Evolutionary conservation across 1,140 invertebrate species (phyloP).

Genomic region (Eupristina koningsbergeri): DNA sequence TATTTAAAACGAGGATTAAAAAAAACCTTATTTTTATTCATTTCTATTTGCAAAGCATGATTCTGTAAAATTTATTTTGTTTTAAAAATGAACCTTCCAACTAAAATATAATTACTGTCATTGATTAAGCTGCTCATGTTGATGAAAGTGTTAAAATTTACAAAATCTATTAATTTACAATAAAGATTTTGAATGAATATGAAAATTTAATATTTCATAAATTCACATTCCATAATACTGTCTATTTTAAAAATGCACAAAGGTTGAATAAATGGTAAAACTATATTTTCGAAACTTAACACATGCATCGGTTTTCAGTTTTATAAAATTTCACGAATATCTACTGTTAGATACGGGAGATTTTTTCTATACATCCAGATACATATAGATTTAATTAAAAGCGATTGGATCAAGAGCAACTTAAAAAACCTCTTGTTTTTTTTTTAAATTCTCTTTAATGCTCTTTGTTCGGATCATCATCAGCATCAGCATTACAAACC

Average conservation of each 20-base stretch:
- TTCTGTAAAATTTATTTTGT: too few species aligned
- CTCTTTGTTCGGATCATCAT: neutral
- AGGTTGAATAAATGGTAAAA: neutral
- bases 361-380: neutral
- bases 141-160: too few species aligned
- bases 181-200: too few species aligned
- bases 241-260: neutral
- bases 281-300: neutral
- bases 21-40: too few species aligned
- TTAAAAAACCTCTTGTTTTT: constrained; percentile 4
- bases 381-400: constrained; percentile 41
- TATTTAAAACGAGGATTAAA: too few species aligned
- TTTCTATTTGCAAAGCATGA: too few species aligned
- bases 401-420: neutral
- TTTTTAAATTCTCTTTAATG: constrained; percentile 40
- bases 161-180: too few species aligned
- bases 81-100: too few species aligned
- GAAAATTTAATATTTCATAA: too few species aligned
- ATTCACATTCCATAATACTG: too few species aligned
- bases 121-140: too few species aligned
- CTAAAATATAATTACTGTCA: too few species aligned
- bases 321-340: constrained; percentile 17
- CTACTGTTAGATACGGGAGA: constrained; percentile 11
- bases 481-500: neutral
- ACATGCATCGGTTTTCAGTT: neutral